Base-by-base conservation (phyloP, 2,797 vertebrate genomes). In the Carapus acus region DNA sequence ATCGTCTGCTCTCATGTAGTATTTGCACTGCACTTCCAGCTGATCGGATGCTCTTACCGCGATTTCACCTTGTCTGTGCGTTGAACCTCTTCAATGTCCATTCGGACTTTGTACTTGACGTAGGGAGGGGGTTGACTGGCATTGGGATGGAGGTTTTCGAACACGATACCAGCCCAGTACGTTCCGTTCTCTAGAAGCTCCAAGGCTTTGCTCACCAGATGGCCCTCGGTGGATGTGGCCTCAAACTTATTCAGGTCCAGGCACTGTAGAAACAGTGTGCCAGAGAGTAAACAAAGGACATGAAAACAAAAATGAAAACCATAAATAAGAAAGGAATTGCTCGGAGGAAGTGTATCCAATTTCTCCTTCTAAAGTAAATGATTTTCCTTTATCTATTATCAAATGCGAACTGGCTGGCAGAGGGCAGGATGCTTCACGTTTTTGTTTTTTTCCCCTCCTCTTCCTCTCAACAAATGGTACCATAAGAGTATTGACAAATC, bases 101-200 rank as follows among this genome's bases (percentile, higher is more conserved):
- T 97, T 52, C 96, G 90, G 65, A 99, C 94, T 74, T 93, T 98
- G 78, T 99, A 99, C 67, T 90, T 93, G 62, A 98, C 81, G 1
- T 94, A 88, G 0, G 79, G 83, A 36, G 95, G 92, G 8, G 88
- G 85, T 2, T 69, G 62, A 1, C 55, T 52, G 22, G 87, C 85
- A 53, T 73, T 49, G 0, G 87, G 71, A 20, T 76, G 50, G 7
- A 94, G 62, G 75, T 90, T 88, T 1, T 87, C 76, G 65, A 99
- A 98, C 56, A 96, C 91, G 1, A 98, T 49, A 0, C 88, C 92
- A 7, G 96, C 96, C 94, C 96, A 99, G 77, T 90, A 97, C 4
- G 79, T 91, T 5, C 87, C 86, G 36, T 93, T 89, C 47, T 90
- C 66, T 54, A 99, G 82, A 54, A 94, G 87, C 40, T 91, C 86